Evolutionary conservation across 2,888 invertebrate genomes (phyloP).

Genomic region (Liopterus haemorrhoidalis): DNA sequence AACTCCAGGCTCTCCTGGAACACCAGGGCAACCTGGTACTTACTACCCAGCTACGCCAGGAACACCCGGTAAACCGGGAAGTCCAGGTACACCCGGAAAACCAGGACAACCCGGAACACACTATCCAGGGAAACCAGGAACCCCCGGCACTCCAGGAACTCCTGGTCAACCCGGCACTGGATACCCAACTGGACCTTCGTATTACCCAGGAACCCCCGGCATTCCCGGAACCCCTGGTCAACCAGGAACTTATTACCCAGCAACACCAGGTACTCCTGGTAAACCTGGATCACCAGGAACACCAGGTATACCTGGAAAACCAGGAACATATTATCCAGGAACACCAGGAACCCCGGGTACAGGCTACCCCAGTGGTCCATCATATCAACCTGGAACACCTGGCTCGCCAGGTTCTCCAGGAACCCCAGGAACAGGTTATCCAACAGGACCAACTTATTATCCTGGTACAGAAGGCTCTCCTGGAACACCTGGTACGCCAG

Average conservation of each 20-base stretch:
- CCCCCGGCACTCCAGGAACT: constrained; percentile 23
- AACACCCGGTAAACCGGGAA: constrained; percentile 20
- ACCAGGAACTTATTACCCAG: background rate
- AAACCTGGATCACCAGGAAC: constrained; percentile 49
- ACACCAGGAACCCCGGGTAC: constrained; percentile 35
- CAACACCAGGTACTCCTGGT: constrained; percentile 28
- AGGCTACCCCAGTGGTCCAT: constrained; percentile 33
- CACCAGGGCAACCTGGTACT: constrained; percentile 18
- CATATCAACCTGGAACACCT: constrained; percentile 34
- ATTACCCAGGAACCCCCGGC: constrained; percentile 13
- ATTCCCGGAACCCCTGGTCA: constrained; percentile 6
- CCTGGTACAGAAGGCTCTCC: constrained; percentile 7
- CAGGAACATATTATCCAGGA: constrained; percentile 30
- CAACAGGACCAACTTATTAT: no score
- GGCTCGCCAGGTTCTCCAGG: constrained; percentile 2
- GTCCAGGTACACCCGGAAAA: constrained; percentile 20
- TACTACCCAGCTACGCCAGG: constrained; percentile 21
- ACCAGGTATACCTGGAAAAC: constrained; percentile 46
- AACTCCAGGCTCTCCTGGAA: constrained; percentile 19
- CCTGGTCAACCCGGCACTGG: constrained; percentile 1
- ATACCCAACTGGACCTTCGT: constrained; percentile 14
- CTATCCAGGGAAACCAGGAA: constrained; percentile 26
- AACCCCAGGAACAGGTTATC: no score
- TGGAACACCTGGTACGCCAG: constrained; percentile 15
- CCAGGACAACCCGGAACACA: constrained; percentile 22